Base-by-base conservation (phyloP, 1,140 invertebrate genomes). In the Bombus pyrosoma region DNA sequence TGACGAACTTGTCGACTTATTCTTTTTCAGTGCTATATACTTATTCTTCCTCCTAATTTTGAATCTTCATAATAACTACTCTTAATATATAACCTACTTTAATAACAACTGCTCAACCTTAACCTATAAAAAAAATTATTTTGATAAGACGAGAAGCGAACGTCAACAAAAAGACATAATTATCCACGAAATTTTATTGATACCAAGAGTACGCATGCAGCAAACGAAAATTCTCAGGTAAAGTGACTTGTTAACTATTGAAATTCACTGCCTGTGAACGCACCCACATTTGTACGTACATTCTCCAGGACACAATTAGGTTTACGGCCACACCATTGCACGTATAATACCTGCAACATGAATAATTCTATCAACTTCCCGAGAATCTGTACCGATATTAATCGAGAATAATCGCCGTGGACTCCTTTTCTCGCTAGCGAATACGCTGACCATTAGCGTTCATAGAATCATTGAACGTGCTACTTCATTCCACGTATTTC, bases 331-430 rank as follows among this genome's bases (percentile, higher is more conserved):
- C 74, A 83, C 77, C 91, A 79, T 76, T 86, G 90, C 85, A 72
- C 78, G 73, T 86, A 82, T 91, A 92, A 92, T 93, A 86, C 89
- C 86, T 85, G 76, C 87, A 85, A 77, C 83, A 89, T 92, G 91
- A 92, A 93, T 93, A 93, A 93, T 92, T 92, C 89, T 91, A 92
- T 92, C 88, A 86, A 87, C 85, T 91, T 88, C 82, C 89, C 66
- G 18, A 82, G 37, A 66, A 76, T 69, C 76, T 79, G 57, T 84
- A 76, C 74, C 81, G 90, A 92, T 93, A 93, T 93, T 93, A 93
- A 93, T 93, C 89, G 92, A 89, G 87, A 90, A 75, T 82, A 82
- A 74, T 74, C 57, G 25, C 8, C 22, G 41, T 22, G 69, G 82
- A 90, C 89, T 83, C 90, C 32, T 69, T 59, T 80, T 83, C 81